phyloP scores from a whole-genome alignment of 2,113 vertebrate genomes.

The Aplodontia rufa region DNA sequence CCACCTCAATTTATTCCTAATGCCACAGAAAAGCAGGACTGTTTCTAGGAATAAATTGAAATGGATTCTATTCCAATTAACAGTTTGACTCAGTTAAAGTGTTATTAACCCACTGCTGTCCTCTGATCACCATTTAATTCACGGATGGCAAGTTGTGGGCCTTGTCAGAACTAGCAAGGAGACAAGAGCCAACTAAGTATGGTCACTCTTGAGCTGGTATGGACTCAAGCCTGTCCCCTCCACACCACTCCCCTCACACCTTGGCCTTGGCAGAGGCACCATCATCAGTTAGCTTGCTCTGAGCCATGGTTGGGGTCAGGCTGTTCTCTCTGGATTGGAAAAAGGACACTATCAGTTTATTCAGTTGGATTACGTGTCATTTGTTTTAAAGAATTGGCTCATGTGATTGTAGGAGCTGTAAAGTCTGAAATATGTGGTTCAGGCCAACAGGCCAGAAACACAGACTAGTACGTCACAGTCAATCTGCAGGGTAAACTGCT shows the following conservation, averaged over 20 bases:
- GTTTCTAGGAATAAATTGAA: slow-evolving; percentile 79
- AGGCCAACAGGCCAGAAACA: not conserved
- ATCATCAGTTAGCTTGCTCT: not conserved
- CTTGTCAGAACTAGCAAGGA: not conserved
- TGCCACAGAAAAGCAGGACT: slow-evolving; percentile 71
- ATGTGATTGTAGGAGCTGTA: not conserved
- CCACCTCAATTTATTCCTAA: slow-evolving; percentile 79
- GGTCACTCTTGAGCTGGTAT: too few species aligned
- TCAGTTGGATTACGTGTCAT: not conserved
- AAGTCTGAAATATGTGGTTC: not conserved
- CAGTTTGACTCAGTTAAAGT: slow-evolving; percentile 75
- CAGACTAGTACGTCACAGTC: not conserved
- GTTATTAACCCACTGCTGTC: slow-evolving; percentile 63
- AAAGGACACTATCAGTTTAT: not conserved
- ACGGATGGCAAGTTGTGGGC: not conserved
- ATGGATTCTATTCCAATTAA: slow-evolving; percentile 76
- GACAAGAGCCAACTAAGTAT: not conserved
- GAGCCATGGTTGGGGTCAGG: not conserved
- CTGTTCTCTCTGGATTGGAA: not conserved
- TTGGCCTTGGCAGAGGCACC: not conserved
- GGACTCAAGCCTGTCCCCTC: not conserved
- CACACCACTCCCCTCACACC: fast-evolving
- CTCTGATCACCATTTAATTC: not conserved
- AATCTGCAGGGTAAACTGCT: not conserved
- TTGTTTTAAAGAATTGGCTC: not conserved